Evolutionary conservation across 2,888 invertebrate genomes (phyloP).

Genomic region (Microplitis deprimator): DNA sequence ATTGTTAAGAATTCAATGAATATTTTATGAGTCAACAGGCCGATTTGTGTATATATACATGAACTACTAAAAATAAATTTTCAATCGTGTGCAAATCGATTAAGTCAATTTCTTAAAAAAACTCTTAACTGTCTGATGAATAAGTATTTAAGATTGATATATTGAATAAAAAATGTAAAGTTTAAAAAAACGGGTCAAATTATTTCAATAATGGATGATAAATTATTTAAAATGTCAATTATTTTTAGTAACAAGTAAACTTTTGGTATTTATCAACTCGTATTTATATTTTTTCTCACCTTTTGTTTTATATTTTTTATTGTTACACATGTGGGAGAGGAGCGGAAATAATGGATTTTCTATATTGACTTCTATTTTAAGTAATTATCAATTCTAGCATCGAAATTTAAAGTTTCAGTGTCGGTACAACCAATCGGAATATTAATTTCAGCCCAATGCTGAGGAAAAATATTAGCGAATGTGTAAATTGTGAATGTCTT

Average conservation of each 20-base stretch:
- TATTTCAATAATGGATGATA: conserved; percentile 6
- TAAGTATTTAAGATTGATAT: background rate
- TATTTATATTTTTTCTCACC: conserved; percentile 1
- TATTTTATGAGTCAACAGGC: background rate
- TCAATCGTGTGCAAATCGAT: background rate
- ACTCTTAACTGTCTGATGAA: background rate
- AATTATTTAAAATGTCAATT: conserved; percentile 40
- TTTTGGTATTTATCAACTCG: conserved; percentile 2
- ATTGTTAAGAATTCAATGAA: background rate
- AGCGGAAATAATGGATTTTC: background rate
- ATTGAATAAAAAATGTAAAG: conserved; percentile 3
- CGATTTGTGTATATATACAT: background rate
- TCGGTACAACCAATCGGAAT: too few relatives aligned
- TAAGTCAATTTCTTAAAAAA: background rate
- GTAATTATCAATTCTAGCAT: too few relatives aligned
- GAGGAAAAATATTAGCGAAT: too few relatives aligned
- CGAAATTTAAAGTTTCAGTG: too few relatives aligned
- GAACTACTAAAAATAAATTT: background rate
- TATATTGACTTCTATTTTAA: too few relatives aligned
- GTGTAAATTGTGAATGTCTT: too few relatives aligned
- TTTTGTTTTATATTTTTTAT: background rate
- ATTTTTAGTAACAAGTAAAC: conserved; percentile 25
- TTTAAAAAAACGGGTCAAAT: conserved; percentile 28
- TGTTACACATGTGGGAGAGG: background rate
- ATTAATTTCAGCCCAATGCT: too few relatives aligned